Base-by-base conservation (phyloP, 2,113 vertebrate species). In the Ancistrus triradiatus region DNA sequence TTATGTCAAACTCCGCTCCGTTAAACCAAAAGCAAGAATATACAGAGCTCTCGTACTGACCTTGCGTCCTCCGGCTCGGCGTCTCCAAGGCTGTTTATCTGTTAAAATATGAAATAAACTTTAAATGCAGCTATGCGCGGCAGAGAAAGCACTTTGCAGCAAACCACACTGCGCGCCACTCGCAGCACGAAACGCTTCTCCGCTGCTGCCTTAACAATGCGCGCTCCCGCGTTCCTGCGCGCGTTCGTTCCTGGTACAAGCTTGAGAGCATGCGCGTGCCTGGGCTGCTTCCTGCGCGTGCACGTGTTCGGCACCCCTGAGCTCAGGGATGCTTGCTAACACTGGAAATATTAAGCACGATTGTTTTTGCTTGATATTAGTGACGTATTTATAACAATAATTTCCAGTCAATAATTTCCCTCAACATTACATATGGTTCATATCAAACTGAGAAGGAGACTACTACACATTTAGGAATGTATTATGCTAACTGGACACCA, bases 31-130 rank as follows among this genome's bases (percentile, higher is more conserved):
- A 17, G n/a, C 33, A 31, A 7, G 38, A 28, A 15, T 11, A 8
- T 31, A 50, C 14, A 55, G 50, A 7, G 22, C 33, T 35, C 10
- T n/a, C n/a, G 19, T 48, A 73, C 70, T 68, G 70, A 73, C 70
- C 70, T 73, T 22, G 15, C 17, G 33, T 50, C 60, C 57, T 15
- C 43, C 46, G n/a, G 6, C 38, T 47, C 59, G 65, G 59, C 46
- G 59, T 35, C 19, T 38, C 35, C 43, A 28, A 53, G 25, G 8
- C 68, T 22, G 61, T 35, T 50, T 31, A 7, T 42, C 27, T 21
- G n/a, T 2, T 6, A 33, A 24, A 25, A 15, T 24, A 17, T n/a
- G 21, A 22, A 19, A 15, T 44, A 11, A 68, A 73, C 38, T 68
- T 73, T 40, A 19, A 3, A 22, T 19, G 11, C 37, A 22, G 37